A percentile compares a stretch with the other conserved stretches of the same genome.
These are phyloP conservation scores for Zaprionus nigranus DNA, from an alignment of 1,140 invertebrate species.

Conservation along the genomic window DNA sequence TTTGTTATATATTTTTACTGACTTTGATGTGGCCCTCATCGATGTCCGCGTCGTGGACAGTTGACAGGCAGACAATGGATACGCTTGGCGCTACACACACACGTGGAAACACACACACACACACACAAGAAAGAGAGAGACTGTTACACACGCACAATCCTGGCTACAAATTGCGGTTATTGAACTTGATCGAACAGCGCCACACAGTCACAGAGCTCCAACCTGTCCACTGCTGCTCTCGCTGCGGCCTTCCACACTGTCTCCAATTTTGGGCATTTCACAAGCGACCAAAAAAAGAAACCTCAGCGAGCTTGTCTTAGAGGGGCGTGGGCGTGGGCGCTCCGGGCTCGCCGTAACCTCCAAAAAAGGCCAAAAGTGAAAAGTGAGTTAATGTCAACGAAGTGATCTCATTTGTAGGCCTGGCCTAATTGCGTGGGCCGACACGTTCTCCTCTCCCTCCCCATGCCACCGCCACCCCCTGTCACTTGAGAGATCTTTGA, in stretches of 20 bases:
- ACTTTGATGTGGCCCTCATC: constrained; percentile 81
- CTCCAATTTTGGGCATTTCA: constrained; percentile 75
- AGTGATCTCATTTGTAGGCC: constrained; percentile 77
- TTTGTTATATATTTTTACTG: constrained; percentile 73
- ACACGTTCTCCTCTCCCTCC: neutral
- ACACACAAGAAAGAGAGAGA: neutral
- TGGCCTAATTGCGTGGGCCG: constrained; percentile 73
- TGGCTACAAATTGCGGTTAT: constrained; percentile 75
- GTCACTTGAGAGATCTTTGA: neutral
- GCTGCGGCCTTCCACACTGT: constrained; percentile 53
- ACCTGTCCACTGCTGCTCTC: constrained; percentile 49
- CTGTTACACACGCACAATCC: constrained; percentile 22
- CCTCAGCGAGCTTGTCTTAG: neutral
- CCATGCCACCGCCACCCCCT: neutral
- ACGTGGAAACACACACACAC: constrained; percentile 14
- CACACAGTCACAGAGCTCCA: constrained; percentile 26
- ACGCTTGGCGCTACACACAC: constrained; percentile 68
- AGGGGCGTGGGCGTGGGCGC: neutral
- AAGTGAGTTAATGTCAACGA: constrained; percentile 76
- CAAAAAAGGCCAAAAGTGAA: constrained; percentile 76
- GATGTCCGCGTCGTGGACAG: constrained; percentile 70
- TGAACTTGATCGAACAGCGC: constrained; percentile 45
- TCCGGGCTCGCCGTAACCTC: constrained; percentile 8
- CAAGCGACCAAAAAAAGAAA: constrained; percentile 18
- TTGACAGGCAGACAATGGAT: constrained; percentile 78